Evolutionary conservation across 53 echinoderm and acorn worm species (phyloP), one percentile per base, ranked within the genome.

Genomic region (Pentamera pediparva): DNA sequence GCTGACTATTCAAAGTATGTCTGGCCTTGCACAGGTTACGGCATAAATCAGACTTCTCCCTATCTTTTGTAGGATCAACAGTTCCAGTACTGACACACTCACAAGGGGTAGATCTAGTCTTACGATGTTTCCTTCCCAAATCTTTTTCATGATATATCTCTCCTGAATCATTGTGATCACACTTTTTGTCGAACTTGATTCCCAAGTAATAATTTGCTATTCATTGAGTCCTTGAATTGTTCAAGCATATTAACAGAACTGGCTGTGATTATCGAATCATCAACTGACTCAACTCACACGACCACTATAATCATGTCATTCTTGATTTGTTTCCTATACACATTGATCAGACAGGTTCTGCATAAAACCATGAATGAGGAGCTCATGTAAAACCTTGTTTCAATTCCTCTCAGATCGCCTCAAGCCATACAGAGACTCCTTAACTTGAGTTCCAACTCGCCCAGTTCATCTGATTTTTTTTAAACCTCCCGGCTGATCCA

Each of bases 201-300:
- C 80, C 80, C 59, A 80, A 48, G 71, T 70, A 80, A 30, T 80
- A 59, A 77, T 77, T 45, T 19, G 1, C 24, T 61, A 31, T 77
- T 37, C 69, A 69, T 79, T 51, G 52, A 36, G 13, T 22, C 26
- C 26, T 81, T 81, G 43, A 70, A 81, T n/a, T 59, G 15, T 38
- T 55, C 47, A 29, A 81, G 53, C 13, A 70, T 15, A 12, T 56
- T 38, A 11, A 37, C 50, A 62, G 62, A 40, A 43, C 47, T 81
- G 3, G 82, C 82, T 62, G 82, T 75, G 15, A 75, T 61, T 31
- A 81, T 61, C 34, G 75, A 37, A 26, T 82, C 82, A 60, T 81
- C 82, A 61, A n/a, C n/a, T n/a, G n/a, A n/a, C n/a, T n/a, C n/a
- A n/a, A 81, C 82, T 75, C 82, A 81, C 37, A 81, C 61, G 39